A percentile compares a stretch with the other conserved stretches of the same genome.
phyloP scores from a whole-genome alignment of 2,888 invertebrate genomes.

The Rhagonycha fulva region DNA sequence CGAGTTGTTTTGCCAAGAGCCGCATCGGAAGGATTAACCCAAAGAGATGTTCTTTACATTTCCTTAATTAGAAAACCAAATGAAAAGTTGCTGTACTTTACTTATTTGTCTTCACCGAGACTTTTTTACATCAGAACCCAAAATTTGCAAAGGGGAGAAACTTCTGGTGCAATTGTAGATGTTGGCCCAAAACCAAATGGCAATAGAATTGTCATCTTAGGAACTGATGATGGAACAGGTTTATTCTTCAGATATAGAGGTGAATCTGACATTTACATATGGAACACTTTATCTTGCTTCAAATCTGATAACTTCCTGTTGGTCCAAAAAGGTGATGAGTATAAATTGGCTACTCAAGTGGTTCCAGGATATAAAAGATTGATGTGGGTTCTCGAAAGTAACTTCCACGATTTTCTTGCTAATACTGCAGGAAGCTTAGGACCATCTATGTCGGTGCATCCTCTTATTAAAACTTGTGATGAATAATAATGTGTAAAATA shows the following conservation, averaged over 20 bases:
- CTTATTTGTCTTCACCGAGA: slow-evolving; percentile 61
- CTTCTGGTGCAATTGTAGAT: slow-evolving; percentile 61
- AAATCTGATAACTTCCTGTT: slow-evolving; percentile 60
- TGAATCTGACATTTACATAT: slow-evolving; percentile 65
- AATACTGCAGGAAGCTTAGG: slow-evolving; percentile 65
- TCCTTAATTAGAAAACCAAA: slow-evolving; percentile 58
- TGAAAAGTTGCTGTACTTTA: slow-evolving; percentile 60
- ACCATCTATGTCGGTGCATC: slow-evolving; percentile 64
- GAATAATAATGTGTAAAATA: background rate
- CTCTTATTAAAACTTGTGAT: slow-evolving; percentile 59
- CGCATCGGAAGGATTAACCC: slow-evolving; percentile 50
- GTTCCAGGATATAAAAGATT: slow-evolving; percentile 62
- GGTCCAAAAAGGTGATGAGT: slow-evolving; percentile 63
- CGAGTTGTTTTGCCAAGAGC: slow-evolving; percentile 63
- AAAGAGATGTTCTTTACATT: slow-evolving; percentile 64
- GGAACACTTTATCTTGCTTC: slow-evolving; percentile 65
- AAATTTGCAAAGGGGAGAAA: slow-evolving; percentile 59
- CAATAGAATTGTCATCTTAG: slow-evolving; percentile 61
- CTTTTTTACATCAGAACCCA: slow-evolving; percentile 62
- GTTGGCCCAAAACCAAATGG: slow-evolving; percentile 60
- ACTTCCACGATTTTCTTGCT: slow-evolving; percentile 67
- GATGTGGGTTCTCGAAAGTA: slow-evolving; percentile 69
- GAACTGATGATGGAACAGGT: slow-evolving; percentile 63
- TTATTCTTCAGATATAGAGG: slow-evolving; percentile 67
- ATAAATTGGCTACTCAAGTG: slow-evolving; percentile 65